A percentile compares a stretch with the other conserved stretches of the same genome.
Conservation (phyloP, 2,888 invertebrate species). For the Heliconius sara region DNA sequence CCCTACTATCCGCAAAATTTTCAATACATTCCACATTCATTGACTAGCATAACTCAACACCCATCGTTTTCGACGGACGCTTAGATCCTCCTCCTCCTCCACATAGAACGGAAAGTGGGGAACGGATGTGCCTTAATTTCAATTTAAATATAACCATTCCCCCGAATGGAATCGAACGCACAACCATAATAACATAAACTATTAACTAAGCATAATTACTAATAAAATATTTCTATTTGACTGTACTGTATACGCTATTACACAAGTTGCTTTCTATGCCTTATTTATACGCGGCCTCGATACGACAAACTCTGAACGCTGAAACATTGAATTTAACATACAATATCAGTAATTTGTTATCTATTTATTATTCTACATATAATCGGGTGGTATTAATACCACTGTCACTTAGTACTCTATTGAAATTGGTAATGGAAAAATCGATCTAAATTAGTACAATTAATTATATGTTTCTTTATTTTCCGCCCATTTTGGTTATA, state of each 20-base stretch:
- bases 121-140: not conserved
- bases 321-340: constrained; percentile 36
- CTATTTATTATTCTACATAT: constrained; percentile 30
- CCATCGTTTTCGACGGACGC: too few relatives aligned
- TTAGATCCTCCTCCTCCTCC: too few relatives aligned
- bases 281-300: not conserved
- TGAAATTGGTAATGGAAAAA: not conserved
- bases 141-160: not conserved
- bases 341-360: constrained; percentile 38
- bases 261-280: not conserved
- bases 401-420: constrained; percentile 17
- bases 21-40: too few relatives aligned
- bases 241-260: not conserved
- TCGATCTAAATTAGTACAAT: not conserved
- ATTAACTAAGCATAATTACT: not conserved
- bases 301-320: not conserved
- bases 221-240: not conserved
- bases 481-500: too few relatives aligned
- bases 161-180: not conserved
- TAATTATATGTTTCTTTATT: too few relatives aligned
- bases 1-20: too few relatives aligned
- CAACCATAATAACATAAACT: not conserved
- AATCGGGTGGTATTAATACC: constrained; percentile 5
- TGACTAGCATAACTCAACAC: too few relatives aligned
- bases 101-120: too few relatives aligned